Conservation (phyloP, 2,888 invertebrate species). For the Drosophila gaucha region DNA sequence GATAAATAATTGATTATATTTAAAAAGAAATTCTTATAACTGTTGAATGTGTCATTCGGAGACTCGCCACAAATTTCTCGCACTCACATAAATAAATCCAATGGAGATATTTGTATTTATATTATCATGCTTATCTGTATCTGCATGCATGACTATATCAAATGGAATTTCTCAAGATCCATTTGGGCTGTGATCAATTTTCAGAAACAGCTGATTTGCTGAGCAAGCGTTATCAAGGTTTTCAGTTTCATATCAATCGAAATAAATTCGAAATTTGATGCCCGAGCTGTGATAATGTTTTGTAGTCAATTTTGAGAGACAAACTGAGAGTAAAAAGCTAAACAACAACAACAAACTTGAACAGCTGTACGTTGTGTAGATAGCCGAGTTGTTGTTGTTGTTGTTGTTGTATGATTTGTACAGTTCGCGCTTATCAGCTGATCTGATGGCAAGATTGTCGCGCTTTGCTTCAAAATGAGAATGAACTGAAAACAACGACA, state of each 20-base stretch:
- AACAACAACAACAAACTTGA: conserved; percentile 39
- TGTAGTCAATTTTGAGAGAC: conserved; percentile 65
- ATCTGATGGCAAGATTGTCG: conserved; percentile 80
- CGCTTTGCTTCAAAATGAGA: conserved; percentile 80
- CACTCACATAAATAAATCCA: not conserved
- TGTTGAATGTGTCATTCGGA: not conserved
- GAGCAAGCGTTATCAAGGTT: conserved; percentile 30
- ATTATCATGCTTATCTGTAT: conserved; percentile 3
- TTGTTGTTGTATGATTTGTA: conserved; percentile 76
- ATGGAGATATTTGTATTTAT: not conserved
- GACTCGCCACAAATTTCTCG: not conserved
- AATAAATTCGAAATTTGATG: conserved; percentile 73
- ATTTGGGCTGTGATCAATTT: conserved; percentile 18
- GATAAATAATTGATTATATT: conserved; percentile 4
- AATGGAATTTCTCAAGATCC: conserved; percentile 35
- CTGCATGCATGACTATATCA: conserved; percentile 22
- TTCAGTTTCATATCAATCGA: conserved; percentile 49
- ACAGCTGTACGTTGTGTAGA: conserved; percentile 65
- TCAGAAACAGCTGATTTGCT: conserved; percentile 33
- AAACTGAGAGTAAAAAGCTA: conserved; percentile 35
- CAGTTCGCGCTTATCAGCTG: conserved; percentile 74
- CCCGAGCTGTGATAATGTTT: conserved; percentile 67
- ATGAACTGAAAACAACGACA: conserved; percentile 70
- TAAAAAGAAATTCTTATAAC: not conserved
- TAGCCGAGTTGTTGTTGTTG: conserved; percentile 39